These are phyloP conservation scores for Cebus imitator DNA, from an alignment of 2,113 vertebrate genomes.

Conservation along the genomic window DNA sequence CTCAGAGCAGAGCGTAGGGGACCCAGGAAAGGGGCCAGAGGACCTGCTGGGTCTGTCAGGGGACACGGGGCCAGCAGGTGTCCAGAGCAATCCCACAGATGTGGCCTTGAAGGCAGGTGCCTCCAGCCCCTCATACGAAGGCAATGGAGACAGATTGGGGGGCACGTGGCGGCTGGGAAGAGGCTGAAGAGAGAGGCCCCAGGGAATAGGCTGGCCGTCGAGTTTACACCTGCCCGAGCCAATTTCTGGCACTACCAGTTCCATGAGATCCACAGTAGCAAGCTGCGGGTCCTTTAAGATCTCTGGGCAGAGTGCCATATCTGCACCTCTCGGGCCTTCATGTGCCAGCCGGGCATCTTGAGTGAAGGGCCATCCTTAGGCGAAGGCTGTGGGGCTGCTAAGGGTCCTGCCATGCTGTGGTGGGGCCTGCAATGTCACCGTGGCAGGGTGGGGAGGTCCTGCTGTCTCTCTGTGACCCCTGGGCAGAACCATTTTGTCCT, in stretches of 20 bases:
- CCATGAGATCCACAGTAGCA: conserved; percentile 41
- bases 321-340: neutral
- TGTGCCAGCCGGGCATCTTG: neutral
- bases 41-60: accelerated
- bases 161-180: neutral
- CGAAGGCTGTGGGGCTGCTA: neutral
- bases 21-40: neutral
- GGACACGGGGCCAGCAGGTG: neutral
- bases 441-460: neutral
- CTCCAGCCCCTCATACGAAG: neutral
- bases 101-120: neutral
- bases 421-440: neutral
- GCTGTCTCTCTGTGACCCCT: neutral
- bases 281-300: neutral
- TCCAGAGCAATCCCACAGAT: neutral
- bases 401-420: neutral
- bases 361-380: neutral
- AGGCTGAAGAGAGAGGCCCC: neutral
- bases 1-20: neutral
- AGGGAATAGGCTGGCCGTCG: neutral
- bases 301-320: neutral
- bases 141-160: neutral
- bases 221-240: conserved; percentile 64
- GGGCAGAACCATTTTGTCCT: neutral
- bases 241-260: conserved; percentile 66